phyloP scores from a whole-genome alignment of 2,113 vertebrate species.

The Hirundichthys speculiger region DNA sequence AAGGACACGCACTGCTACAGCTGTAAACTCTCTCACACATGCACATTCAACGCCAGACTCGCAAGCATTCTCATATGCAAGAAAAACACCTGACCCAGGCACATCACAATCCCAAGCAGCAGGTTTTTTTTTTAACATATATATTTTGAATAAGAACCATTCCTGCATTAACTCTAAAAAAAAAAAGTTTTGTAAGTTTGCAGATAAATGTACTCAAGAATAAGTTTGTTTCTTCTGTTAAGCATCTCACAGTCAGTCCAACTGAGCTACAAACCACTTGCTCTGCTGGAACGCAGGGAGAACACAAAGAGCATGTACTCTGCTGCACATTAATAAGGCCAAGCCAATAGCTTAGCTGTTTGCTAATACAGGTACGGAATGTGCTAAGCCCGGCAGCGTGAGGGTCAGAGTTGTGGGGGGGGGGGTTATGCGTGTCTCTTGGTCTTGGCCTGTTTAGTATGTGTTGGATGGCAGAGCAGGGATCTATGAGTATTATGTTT shows the following conservation, averaged over 20 bases:
- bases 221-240: not conserved
- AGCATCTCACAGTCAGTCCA: not conserved
- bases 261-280: conserved; percentile 18
- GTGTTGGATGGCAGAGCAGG: conserved; percentile 85
- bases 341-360: conserved; percentile 85
- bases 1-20: conserved; percentile 77
- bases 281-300: conserved; percentile 16
- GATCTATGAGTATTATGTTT: conserved; percentile 83
- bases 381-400: conserved; percentile 85
- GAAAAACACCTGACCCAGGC: conserved; percentile 21
- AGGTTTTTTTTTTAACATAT: no score
- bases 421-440: conserved; percentile 19
- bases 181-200: not conserved
- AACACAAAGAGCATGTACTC: conserved; percentile 27
- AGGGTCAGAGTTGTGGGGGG: conserved; percentile 15
- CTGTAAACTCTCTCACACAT: conserved; percentile 73
- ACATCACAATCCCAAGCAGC: conserved; percentile 13
- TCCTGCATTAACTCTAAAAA: not conserved
- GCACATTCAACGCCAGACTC: conserved; percentile 9
- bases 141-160: no score
- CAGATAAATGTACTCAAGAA: not conserved
- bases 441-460: conserved; percentile 66
- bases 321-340: conserved; percentile 36
- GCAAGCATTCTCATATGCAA: conserved; percentile 8
- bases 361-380: conserved; percentile 90